Base-by-base conservation (phyloP, 2,113 vertebrate species). In the Polypterus senegalus region DNA sequence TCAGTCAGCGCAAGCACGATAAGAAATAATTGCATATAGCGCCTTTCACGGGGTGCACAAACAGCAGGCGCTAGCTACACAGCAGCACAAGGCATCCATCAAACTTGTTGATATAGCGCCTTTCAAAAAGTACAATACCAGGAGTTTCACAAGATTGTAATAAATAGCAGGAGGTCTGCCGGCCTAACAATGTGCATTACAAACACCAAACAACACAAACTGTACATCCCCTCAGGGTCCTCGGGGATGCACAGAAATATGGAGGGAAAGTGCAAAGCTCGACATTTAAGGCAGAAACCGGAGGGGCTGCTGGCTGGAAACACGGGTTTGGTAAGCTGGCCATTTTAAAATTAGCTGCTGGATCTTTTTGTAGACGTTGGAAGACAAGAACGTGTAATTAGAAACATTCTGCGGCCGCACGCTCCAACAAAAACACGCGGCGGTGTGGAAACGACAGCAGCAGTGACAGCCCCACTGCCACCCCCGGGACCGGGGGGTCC, bases 331-430 rank as follows among this genome's bases (percentile, higher is more conserved):
- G 79, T 79, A 74, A 77, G 74, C 83, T 81, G 81, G 80, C 81
- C 77, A 81, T 82, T 84, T 83, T 84, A 83, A 77, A 83, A 85
- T 81, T 78, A 86, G 81, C 83, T 77, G 79, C 83, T 69, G 74
- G 83, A 86, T 79, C 83, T 83, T 81, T 84, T 83, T 80, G 80
- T 81, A 83, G 82, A 79, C 77, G 76, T 71, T 65, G 83, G 77
- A 84, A 79, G 84, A 78, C 78, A 77, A 81, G 82, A 82, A 43
- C 76, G 75, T 65, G 45, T 84, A 85, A 88, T 87, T 83, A 83
- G 81, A 85, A 87, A 83, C 82, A 80, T 82, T 86, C 79, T 72
- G 76, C 70, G 65, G 69, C 49, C 69, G 76, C 76, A 63, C 77
- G 79, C 74, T 86, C 86, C 84, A 87, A 85, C 78, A 86, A 85